A percentile compares a stretch with the other conserved stretches of the same genome.
phyloP scores from a whole-genome alignment of 2,113 vertebrate species.

The Macquaria ambigua region DNA sequence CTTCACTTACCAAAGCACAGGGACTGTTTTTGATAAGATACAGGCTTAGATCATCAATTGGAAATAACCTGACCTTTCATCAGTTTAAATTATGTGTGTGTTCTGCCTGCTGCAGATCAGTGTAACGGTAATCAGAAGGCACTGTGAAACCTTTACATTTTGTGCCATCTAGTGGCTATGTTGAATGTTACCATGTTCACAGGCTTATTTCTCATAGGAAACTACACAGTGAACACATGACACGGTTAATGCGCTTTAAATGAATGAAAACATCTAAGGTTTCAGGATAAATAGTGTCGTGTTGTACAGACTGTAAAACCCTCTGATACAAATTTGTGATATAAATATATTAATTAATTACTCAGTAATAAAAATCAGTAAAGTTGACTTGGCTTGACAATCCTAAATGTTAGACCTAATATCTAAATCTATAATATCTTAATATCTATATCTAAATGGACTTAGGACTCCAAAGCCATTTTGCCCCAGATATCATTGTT shows the following conservation, averaged over 20 bases:
- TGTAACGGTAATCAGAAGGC: not conserved
- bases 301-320: not conserved
- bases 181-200: not conserved
- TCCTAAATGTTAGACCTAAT: too few relatives aligned
- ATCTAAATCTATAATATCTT: too few relatives aligned
- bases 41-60: not conserved
- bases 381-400: not conserved
- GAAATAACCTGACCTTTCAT: not conserved
- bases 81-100: not conserved
- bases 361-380: not conserved
- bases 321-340: not conserved
- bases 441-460: not conserved
- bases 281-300: too few relatives aligned
- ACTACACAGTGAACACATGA: not conserved
- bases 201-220: not conserved
- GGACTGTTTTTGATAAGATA: not conserved
- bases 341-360: not conserved
- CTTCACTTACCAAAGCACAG: not conserved
- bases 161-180: slow-evolving; percentile 63
- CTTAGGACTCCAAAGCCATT: not conserved
- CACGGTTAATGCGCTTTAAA: not conserved
- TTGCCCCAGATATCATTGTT: not conserved
- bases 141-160: slow-evolving; percentile 42
- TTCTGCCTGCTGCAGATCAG: not conserved
- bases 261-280: not conserved